Evolutionary conservation across 2,113 vertebrate species (phyloP).

Genomic region (Isichthys henryi): DNA sequence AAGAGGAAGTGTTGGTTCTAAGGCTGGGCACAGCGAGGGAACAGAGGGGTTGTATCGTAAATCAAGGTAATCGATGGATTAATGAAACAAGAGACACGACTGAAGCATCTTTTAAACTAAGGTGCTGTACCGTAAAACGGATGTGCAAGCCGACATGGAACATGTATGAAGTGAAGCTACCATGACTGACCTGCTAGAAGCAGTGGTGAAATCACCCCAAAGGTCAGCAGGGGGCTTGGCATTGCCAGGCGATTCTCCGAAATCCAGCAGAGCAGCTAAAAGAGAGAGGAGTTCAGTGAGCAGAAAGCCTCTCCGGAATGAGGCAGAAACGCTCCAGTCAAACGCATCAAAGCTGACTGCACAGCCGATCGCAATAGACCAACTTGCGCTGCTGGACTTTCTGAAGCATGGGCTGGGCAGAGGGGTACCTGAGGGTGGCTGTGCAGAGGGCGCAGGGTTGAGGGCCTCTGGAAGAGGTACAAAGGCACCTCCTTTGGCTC

Average conservation of each 20-base stretch:
- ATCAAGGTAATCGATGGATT: not conserved
- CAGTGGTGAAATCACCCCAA: constrained; percentile 90
- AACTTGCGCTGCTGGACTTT: not conserved
- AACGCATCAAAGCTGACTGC: not conserved
- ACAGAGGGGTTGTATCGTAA: not conserved
- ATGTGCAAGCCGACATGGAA: not conserved
- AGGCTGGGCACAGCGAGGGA: not conserved
- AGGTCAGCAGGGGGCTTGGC: constrained; percentile 57
- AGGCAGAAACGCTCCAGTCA: not conserved
- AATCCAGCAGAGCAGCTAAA: constrained; percentile 54
- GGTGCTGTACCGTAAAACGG: not conserved
- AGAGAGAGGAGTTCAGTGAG: not conserved
- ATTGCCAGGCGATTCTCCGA: constrained; percentile 32
- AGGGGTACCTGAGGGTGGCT: constrained; percentile 56
- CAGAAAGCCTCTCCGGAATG: not conserved
- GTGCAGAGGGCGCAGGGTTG: constrained; percentile 33
- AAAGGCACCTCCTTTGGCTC: constrained; percentile 53
- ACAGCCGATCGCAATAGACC: too few species aligned
- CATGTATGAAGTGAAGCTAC: not conserved
- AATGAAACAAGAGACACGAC: not conserved
- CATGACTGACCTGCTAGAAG: constrained; percentile 73
- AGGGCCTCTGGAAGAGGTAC: constrained; percentile 38
- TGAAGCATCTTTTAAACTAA: not conserved
- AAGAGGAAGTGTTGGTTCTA: not conserved
- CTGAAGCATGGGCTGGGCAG: not conserved